Conservation (phyloP, 2,888 invertebrate genomes). For the Suillia variegata region DNA sequence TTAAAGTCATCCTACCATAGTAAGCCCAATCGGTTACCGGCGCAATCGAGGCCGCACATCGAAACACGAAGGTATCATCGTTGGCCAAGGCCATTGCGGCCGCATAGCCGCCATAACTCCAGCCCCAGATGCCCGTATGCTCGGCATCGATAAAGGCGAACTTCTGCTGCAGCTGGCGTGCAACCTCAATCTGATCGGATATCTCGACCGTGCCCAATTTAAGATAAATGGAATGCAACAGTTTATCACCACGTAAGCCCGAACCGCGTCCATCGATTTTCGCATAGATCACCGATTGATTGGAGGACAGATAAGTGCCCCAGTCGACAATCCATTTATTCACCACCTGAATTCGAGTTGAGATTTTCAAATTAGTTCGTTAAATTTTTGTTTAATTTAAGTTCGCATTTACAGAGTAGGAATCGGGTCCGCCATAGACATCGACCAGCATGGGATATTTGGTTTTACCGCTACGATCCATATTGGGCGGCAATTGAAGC, state of each 20-base stretch:
- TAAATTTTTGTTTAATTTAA: too few species aligned
- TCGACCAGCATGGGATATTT: constrained; percentile 83
- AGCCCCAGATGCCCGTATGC: constrained; percentile 94
- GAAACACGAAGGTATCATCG: constrained; percentile 76
- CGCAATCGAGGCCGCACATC: constrained; percentile 93
- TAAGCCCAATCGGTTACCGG: constrained; percentile 96
- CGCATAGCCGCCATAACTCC: constrained; percentile 98
- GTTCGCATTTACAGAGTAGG: constrained; percentile 79
- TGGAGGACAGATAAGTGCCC: constrained; percentile 85
- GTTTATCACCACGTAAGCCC: constrained; percentile 81
- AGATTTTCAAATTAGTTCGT: background rate
- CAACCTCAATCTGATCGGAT: constrained; percentile 86
- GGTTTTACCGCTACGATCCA: constrained; percentile 69
- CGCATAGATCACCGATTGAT: constrained; percentile 84
- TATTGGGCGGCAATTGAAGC: constrained; percentile 74
- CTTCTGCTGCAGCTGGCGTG: constrained; percentile 66
- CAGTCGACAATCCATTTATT: constrained; percentile 84
- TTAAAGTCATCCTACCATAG: constrained; percentile 76
- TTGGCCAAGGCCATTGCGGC: constrained; percentile 84
- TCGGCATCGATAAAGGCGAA: constrained; percentile 77
- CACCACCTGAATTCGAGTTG: constrained; percentile 38
- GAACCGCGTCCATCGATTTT: constrained; percentile 91
- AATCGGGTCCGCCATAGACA: constrained; percentile 93
- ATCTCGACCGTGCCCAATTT: constrained; percentile 89
- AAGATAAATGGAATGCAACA: constrained; percentile 82